Evolutionary conservation across 2,113 vertebrate species (phyloP).

Genomic region (Ursus arctos): DNA sequence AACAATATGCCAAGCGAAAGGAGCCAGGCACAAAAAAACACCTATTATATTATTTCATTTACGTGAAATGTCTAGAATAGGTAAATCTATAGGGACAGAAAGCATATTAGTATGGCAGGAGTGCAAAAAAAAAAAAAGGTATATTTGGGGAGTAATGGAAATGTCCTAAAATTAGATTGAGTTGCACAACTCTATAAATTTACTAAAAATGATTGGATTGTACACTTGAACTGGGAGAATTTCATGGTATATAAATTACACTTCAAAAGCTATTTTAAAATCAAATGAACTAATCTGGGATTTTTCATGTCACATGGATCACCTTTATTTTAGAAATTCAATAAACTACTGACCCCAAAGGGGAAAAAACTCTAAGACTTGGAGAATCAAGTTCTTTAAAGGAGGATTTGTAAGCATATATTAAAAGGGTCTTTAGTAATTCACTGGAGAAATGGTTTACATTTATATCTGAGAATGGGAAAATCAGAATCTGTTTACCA

Average conservation of each 20-base stretch:
- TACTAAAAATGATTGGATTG: neutral
- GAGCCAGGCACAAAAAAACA: neutral
- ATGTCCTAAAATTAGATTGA: neutral
- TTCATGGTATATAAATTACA: neutral
- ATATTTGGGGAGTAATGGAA: neutral
- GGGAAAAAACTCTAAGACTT: neutral
- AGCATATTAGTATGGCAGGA: neutral
- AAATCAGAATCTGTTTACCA: neutral
- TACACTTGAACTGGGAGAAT: neutral
- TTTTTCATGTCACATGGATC: neutral
- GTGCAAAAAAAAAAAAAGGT: neutral
- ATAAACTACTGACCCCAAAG: neutral
- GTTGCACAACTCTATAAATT: neutral
- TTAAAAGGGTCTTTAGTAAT: neutral
- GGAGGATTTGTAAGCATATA: neutral
- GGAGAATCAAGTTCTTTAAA: constrained; percentile 5
- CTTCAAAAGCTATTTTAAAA: neutral
- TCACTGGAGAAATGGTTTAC: neutral
- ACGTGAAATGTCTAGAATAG: neutral
- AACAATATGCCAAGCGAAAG: neutral
- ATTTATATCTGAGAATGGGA: neutral
- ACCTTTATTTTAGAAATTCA: neutral
- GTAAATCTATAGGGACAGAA: neutral
- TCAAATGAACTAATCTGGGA: neutral
- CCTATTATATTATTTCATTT: neutral